A percentile compares a stretch with the other conserved stretches of the same genome.
Conservation (phyloP, 2,888 invertebrate genomes). For the Cryptocephalus moraei region DNA sequence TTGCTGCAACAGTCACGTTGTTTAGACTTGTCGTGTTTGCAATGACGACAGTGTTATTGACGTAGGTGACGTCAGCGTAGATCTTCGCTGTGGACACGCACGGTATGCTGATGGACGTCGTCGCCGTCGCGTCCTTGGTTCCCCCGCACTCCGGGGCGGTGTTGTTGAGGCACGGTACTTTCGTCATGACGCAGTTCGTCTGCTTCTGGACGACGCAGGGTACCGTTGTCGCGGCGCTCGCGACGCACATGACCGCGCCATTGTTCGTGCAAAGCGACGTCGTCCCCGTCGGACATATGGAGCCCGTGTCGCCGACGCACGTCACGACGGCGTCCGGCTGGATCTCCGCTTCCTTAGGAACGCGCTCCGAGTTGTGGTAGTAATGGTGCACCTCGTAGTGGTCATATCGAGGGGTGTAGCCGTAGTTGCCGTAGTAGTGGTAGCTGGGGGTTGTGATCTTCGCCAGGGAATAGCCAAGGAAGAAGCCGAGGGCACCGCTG, state of each 20-base stretch:
- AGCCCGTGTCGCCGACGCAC: conserved; percentile 30
- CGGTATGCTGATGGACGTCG: conserved; percentile 25
- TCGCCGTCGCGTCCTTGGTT: conserved; percentile 13
- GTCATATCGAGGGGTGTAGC: conserved; percentile 26
- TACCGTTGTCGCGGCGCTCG: conserved; percentile 27
- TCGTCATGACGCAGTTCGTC: conserved; percentile 28
- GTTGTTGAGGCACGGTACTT: conserved; percentile 29
- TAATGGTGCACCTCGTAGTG: conserved; percentile 34
- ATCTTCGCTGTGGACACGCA: conserved; percentile 29
- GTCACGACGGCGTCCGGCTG: conserved; percentile 29
- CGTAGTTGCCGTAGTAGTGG: conserved; percentile 18
- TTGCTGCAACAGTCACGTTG: conserved; percentile 6
- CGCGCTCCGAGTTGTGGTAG: conserved; percentile 27
- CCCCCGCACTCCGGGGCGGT: conserved; percentile 26
- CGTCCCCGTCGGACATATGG: conserved; percentile 31
- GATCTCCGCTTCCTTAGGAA: conserved; percentile 26
- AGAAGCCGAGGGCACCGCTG: conserved; percentile 27
- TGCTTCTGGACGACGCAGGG: conserved; percentile 26
- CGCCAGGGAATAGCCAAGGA: conserved; percentile 26
- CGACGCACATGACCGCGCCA: conserved; percentile 35
- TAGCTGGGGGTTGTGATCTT: conserved; percentile 26
- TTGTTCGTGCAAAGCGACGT: conserved; percentile 32
- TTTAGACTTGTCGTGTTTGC: conserved; percentile 6
- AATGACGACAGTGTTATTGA: conserved; percentile 22
- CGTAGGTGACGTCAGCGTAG: conserved; percentile 20